phyloP scores from a whole-genome alignment of 2,797 vertebrate genomes.

The Muscicapa comitata region DNA sequence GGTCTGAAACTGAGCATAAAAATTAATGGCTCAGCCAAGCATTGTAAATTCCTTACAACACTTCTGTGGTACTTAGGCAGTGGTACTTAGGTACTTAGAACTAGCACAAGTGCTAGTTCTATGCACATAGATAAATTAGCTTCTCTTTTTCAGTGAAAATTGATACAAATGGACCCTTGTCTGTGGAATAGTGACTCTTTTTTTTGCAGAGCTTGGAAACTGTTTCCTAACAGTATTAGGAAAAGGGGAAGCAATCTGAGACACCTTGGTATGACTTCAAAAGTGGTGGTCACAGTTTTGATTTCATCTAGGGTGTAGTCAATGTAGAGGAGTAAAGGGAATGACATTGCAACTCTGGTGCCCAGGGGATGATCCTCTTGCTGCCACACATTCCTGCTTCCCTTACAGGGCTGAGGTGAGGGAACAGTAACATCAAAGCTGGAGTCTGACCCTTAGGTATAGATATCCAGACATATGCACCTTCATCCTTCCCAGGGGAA shows the following conservation, averaged over 20 bases:
- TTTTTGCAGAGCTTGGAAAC: background rate
- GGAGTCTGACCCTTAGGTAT: background rate
- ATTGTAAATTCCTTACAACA: background rate
- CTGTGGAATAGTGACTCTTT: background rate
- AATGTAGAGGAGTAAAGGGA: background rate
- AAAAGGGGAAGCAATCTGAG: background rate
- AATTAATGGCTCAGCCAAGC: background rate
- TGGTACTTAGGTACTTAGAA: background rate
- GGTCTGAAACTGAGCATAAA: background rate
- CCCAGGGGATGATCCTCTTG: background rate
- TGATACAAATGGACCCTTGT: background rate
- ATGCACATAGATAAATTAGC: background rate
- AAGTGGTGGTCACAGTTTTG: background rate
- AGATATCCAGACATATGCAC: background rate
- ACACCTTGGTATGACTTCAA: background rate
- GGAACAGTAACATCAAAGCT: background rate
- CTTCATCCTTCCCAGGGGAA: background rate
- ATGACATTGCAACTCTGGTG: background rate
- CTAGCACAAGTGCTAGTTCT: background rate
- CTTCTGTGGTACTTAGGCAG: background rate
- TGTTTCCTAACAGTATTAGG: background rate
- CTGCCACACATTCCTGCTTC: background rate
- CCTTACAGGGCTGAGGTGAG: background rate
- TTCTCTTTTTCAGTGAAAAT: background rate
- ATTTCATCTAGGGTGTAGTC: background rate